These are phyloP conservation scores for Merodon equestris DNA, from an alignment of 2,888 invertebrate genomes.

Conservation along the genomic window DNA sequence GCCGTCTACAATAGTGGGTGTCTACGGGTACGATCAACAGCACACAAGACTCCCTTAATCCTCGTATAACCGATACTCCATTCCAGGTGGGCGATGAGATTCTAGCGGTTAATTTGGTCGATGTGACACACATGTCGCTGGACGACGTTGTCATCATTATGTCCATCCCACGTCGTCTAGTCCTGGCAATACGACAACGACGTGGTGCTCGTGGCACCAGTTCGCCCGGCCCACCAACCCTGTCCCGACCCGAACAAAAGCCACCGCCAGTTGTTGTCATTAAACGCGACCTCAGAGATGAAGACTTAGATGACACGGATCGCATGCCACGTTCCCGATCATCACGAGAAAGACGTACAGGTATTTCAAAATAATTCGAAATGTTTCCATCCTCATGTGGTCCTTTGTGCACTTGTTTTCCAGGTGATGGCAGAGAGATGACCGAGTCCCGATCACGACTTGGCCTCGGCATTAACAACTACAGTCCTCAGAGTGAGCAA, in stretches of 20 bases:
- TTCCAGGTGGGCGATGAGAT: constrained; percentile 96
- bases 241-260: constrained; percentile 88
- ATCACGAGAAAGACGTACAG: constrained; percentile 79
- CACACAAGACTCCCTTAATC: not conserved
- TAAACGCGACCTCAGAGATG: constrained; percentile 91
- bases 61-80: not conserved
- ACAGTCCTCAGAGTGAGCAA: constrained; percentile 84
- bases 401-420: constrained; percentile 72
- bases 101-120: constrained; percentile 97
- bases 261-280: constrained; percentile 95
- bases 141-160: constrained; percentile 99
- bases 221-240: constrained; percentile 78
- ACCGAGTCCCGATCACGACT: constrained; percentile 86
- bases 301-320: constrained; percentile 85
- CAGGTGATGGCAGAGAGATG: constrained; percentile 90
- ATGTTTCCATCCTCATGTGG: constrained; percentile 74
- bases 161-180: constrained; percentile 97
- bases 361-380: constrained; percentile 76
- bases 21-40: constrained; percentile 84
- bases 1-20: constrained; percentile 98
- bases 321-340: constrained; percentile 79
- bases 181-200: constrained; percentile 94
- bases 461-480: constrained; percentile 84
- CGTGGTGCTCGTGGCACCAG: constrained; percentile 82
- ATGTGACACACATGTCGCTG: constrained; percentile 97